Evolutionary conservation across 92 coral and sea anemone species (phyloP).

Genomic region (Parazoanthus swiftii): DNA sequence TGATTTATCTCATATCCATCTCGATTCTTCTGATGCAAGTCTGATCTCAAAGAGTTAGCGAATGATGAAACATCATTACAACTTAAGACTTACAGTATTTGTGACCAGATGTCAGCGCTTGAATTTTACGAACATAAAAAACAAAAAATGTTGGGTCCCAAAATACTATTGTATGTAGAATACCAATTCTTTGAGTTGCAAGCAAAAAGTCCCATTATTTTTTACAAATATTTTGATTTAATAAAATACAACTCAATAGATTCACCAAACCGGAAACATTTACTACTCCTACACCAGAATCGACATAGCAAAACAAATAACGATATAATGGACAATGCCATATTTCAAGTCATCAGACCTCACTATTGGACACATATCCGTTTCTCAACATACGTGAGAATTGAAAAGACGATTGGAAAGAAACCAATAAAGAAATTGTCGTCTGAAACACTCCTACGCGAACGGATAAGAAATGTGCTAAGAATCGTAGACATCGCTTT

Average conservation of each 20-base stretch:
- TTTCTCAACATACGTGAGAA: not conserved
- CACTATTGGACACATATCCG: not conserved
- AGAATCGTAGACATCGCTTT: slow-evolving; percentile 2
- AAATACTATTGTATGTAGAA: no score
- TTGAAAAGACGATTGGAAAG: not conserved
- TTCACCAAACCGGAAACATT: not conserved
- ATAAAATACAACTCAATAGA: not conserved
- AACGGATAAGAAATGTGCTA: not conserved
- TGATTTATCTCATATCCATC: no score
- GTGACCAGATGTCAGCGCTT: no score
- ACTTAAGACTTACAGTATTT: no score
- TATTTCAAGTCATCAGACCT: not conserved
- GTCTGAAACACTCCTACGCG: not conserved
- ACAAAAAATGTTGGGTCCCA: no score
- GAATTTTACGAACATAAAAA: no score
- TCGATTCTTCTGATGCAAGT: no score
- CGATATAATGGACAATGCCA: not conserved
- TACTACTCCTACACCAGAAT: not conserved
- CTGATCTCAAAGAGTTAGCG: no score
- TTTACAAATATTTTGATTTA: no score
- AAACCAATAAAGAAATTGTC: not conserved
- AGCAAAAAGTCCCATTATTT: not conserved
- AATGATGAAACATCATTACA: no score
- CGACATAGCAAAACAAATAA: no score
- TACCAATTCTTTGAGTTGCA: no score